These are phyloP conservation scores for Petrophora chlorosata DNA, from an alignment of 2,888 invertebrate genomes.

Conservation along the genomic window DNA sequence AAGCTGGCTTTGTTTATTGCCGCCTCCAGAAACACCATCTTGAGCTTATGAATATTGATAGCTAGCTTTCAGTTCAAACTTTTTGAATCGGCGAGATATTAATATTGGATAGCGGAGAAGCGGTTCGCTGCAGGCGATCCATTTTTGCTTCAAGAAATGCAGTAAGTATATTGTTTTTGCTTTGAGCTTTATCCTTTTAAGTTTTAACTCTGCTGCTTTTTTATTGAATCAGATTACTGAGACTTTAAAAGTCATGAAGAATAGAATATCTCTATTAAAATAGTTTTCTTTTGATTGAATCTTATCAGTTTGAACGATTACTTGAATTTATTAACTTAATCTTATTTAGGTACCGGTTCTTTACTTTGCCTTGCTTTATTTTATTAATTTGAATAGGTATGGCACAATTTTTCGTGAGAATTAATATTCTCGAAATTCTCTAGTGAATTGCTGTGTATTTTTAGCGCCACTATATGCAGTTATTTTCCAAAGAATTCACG, in stretches of 20 bases:
- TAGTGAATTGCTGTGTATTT: slow-evolving; percentile 20
- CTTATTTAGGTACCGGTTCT: too few species aligned
- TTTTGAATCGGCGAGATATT: slow-evolving; percentile 67
- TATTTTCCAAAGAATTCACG: slow-evolving; percentile 28
- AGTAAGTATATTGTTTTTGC: slow-evolving; percentile 28
- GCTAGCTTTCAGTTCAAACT: slow-evolving; percentile 67
- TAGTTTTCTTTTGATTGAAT: too few species aligned
- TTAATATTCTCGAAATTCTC: slow-evolving; percentile 18
- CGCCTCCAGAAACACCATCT: slow-evolving; percentile 71
- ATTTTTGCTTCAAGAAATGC: slow-evolving; percentile 46
- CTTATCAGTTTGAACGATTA: too few species aligned
- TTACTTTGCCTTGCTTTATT: too few species aligned
- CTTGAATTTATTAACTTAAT: too few species aligned
- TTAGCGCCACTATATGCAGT: slow-evolving; percentile 31
- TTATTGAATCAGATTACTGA: slow-evolving; percentile 4
- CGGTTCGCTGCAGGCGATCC: slow-evolving; percentile 48
- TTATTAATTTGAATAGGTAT: too few species aligned
- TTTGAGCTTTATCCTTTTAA: slow-evolving; percentile 30
- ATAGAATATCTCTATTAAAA: too few species aligned
- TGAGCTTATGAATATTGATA: slow-evolving; percentile 80
- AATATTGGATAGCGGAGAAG: slow-evolving; percentile 58
- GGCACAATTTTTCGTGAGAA: slow-evolving; percentile 26
- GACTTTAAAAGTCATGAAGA: not conserved
- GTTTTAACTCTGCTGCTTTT: slow-evolving; percentile 19
- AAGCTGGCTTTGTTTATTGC: slow-evolving; percentile 75